These are phyloP conservation scores for Nephrotoma flavescens DNA, from an alignment of 2,888 invertebrate species.

Conservation along the genomic window DNA sequence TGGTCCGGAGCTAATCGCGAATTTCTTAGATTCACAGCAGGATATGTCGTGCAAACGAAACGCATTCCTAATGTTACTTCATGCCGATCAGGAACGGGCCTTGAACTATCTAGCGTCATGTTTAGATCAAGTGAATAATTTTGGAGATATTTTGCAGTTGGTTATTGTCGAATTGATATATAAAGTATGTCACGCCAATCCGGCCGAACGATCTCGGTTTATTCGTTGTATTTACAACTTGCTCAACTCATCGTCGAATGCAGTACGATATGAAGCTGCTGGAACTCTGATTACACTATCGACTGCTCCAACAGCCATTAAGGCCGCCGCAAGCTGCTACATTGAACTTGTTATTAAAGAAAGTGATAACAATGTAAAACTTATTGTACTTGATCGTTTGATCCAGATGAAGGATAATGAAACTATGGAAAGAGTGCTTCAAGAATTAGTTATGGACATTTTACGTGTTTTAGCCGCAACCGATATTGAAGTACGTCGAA, in stretches of 20 bases:
- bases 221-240: slow-evolving; percentile 97
- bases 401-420: slow-evolving; percentile 74
- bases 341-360: slow-evolving; percentile 99
- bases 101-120: slow-evolving; percentile 83
- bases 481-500: slow-evolving; percentile 86
- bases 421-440: slow-evolving; percentile 69
- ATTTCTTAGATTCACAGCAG: slow-evolving; percentile 89
- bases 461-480: slow-evolving; percentile 82
- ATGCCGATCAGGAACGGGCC: slow-evolving; percentile 92
- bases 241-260: slow-evolving; percentile 86
- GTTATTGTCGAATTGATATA: slow-evolving; percentile 99
- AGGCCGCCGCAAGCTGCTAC: slow-evolving; percentile 95
- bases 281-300: slow-evolving; percentile 95
- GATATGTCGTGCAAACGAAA: slow-evolving; percentile 99
- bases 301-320: slow-evolving; percentile 94
- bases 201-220: slow-evolving; percentile 87
- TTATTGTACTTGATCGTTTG: slow-evolving; percentile 90
- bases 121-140: slow-evolving; percentile 83
- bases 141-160: slow-evolving; percentile 94
- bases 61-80: slow-evolving; percentile 96
- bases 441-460: slow-evolving; percentile 93
- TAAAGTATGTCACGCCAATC: slow-evolving; percentile 96
- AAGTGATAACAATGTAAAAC: slow-evolving; percentile 98
- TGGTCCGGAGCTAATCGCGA: slow-evolving; percentile 91
- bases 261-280: slow-evolving; percentile 97